phyloP scores from a whole-genome alignment of 2,888 invertebrate species.

The Lottia scabra region DNA sequence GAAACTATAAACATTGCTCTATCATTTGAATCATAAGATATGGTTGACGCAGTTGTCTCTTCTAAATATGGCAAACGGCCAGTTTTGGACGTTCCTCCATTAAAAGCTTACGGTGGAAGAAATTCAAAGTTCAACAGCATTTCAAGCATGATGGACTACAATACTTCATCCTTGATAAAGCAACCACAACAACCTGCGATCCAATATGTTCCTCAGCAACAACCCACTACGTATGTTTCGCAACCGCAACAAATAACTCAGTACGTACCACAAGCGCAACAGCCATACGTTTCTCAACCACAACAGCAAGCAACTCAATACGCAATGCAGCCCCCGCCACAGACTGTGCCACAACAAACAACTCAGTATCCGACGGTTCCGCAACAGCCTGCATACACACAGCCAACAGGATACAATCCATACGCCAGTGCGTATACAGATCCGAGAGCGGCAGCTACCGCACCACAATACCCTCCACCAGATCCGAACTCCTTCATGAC shows the following conservation, averaged over 20 bases:
- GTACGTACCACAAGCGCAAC: not conserved
- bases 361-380: not conserved
- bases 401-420: not conserved
- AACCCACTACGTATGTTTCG: conserved; percentile 12
- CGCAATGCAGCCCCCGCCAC: conserved; percentile 3
- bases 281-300: not conserved
- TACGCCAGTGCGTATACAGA: not conserved
- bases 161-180: not conserved
- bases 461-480: not conserved
- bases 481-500: not conserved
- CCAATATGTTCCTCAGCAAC: not conserved
- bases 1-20: too few species aligned
- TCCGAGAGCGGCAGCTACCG: not conserved
- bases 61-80: conserved; percentile 35
- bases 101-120: conserved; percentile 16
- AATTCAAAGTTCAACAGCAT: not conserved
- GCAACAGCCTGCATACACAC: not conserved
- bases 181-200: not conserved
- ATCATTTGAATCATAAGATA: conserved; percentile 12
- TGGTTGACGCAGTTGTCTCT: conserved; percentile 36
- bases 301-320: conserved; percentile 11
- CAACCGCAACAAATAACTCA: not conserved
- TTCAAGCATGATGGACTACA: not conserved
- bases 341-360: not conserved
- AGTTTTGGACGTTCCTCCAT: conserved; percentile 35